Base-by-base conservation (phyloP, 2,888 invertebrate species). In the Aplocera efformata region DNA sequence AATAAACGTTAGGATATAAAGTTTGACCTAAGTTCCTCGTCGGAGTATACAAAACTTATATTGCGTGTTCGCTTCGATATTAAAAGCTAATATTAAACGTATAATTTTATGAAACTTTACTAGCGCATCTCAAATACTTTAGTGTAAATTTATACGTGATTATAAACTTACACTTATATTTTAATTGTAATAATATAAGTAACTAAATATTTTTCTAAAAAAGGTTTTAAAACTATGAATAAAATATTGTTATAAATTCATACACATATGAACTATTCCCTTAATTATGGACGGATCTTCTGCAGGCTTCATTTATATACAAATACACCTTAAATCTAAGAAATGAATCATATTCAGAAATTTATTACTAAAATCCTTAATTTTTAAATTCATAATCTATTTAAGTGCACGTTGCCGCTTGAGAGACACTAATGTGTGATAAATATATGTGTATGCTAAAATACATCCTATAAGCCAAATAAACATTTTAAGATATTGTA, bases 201-300 rank as follows among this genome's bases (percentile, higher is more conserved):
- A 8, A 31, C 7, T 34, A 26, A 7, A 17, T 22, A 7, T 31
- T 21, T 10, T 24, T 22, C 38, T 29, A 40, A 25, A 21, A 25
- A 33, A 29, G 13, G 13, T 7, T n/a, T 11, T 11, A 1, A 23
- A 32, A 23, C 11, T 28, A 20, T 6, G 9, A 36, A 28, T 28
- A 31, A 10, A 28, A 40, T 41, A 37, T 5, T 6, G 8, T 22
- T 17, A 37, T 34, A 28, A 43, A 42, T 39, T 43, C 41, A 42
- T 25, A 25, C n/a, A 21, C 21, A 3, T 24, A 37, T 32, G 28
- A 38, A 42, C 36, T 48, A 46, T 37, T 51, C 36, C 13, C 56
- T 62, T 57, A 61, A 57, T 41, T 67, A 74, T 79, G 83, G 83
- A 83, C 84, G 83, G 84, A 80, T 48, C 73, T 42, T 58, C 81